Evolutionary conservation across 2,797 vertebrate genomes (phyloP).

Genomic region (Rhincodon typus): DNA sequence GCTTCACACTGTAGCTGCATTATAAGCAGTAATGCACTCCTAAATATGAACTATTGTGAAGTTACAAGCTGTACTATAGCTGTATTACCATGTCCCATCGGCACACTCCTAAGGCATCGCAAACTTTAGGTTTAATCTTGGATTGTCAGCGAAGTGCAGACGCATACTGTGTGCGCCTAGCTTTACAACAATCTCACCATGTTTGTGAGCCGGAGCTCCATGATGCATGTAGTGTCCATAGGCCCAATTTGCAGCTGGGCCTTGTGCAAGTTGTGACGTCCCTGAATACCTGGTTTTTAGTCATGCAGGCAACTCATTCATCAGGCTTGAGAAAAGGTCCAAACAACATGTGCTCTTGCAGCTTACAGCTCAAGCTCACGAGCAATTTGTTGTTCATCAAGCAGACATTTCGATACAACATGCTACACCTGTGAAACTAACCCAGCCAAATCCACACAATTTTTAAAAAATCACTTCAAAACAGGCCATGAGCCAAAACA

Average conservation of each 20-base stretch:
- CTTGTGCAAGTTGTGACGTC: too few relatives aligned
- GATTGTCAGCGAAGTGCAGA: neutral
- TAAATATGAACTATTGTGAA: too few relatives aligned
- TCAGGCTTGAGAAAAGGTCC: neutral
- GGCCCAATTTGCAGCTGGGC: neutral
- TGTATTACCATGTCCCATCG: neutral
- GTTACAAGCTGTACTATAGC: neutral
- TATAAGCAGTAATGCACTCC: too few relatives aligned
- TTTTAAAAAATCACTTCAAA: neutral
- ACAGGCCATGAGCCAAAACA: neutral
- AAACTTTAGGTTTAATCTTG: neutral
- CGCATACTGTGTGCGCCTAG: neutral
- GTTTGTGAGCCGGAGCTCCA: neutral
- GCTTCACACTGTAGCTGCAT: too few relatives aligned
- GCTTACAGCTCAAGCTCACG: neutral
- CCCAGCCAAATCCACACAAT: neutral
- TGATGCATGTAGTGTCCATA: neutral
- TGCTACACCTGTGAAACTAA: neutral
- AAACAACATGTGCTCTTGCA: neutral
- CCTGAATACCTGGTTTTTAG: neutral
- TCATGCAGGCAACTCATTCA: neutral
- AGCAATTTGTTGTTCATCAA: neutral
- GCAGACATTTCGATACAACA: neutral
- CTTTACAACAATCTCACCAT: neutral
- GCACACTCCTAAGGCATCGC: neutral